A percentile compares a stretch with the other conserved stretches of the same genome.
phyloP scores from a whole-genome alignment of 2,888 invertebrate genomes.

The Mythimna loreyi region DNA sequence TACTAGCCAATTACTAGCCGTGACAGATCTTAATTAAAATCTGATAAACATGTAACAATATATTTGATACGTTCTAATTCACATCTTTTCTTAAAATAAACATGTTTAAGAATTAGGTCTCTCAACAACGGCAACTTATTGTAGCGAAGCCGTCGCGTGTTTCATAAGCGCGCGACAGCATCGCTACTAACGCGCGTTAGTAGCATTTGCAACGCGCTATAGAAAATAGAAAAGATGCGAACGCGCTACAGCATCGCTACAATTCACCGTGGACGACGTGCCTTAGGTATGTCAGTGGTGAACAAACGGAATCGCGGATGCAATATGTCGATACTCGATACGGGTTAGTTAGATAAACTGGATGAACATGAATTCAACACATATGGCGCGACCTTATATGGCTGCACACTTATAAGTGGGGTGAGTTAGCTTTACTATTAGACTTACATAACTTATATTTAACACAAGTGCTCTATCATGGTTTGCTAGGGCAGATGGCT shows the following conservation, averaged over 20 bases:
- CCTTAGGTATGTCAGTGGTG: slow-evolving; percentile 10
- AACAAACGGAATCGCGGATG: slow-evolving; percentile 27
- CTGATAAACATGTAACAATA: slow-evolving; percentile 37
- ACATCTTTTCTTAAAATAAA: slow-evolving; percentile 29
- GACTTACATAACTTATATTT: slow-evolving; percentile 12
- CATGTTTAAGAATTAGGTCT: slow-evolving; percentile 18
- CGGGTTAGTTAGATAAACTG: slow-evolving; percentile 27
- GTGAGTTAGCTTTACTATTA: slow-evolving; percentile 27
- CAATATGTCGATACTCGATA: slow-evolving; percentile 24
- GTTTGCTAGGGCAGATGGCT: too few relatives aligned
- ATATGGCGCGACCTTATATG: slow-evolving; percentile 39
- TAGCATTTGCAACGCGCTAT: too few relatives aligned
- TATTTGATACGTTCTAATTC: slow-evolving; percentile 40
- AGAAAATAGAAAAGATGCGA: too few relatives aligned
- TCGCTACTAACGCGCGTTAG: too few relatives aligned
- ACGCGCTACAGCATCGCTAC: too few relatives aligned
- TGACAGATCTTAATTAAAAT: slow-evolving; percentile 52
- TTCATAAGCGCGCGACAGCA: too few relatives aligned
- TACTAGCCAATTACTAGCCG: slow-evolving; percentile 45
- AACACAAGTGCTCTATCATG: not conserved
- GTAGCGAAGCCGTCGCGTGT: too few relatives aligned
- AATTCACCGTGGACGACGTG: too few relatives aligned
- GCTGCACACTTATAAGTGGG: slow-evolving; percentile 22
- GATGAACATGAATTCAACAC: slow-evolving; percentile 36
- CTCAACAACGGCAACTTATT: too few relatives aligned